A percentile compares a stretch with the other conserved stretches of the same genome.
Conservation (phyloP, 2,113 vertebrate species). For the Callopanchax toddi region DNA sequence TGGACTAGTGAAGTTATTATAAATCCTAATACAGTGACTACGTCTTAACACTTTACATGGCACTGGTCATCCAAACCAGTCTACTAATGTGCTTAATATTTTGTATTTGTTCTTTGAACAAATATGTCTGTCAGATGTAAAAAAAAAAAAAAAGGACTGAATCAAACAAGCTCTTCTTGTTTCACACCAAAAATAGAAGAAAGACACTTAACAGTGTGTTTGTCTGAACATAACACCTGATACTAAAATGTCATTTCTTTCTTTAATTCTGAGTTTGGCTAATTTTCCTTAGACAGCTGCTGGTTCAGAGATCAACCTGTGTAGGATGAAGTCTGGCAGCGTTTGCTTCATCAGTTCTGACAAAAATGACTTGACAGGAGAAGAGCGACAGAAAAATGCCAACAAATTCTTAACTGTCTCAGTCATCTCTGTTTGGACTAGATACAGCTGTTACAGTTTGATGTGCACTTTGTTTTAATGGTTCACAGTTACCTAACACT, state of each 20-base stretch:
- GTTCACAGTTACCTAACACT: not conserved
- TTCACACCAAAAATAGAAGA: conserved; percentile 11
- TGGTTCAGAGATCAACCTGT: conserved; percentile 11
- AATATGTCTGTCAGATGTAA: not conserved
- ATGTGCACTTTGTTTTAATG: not conserved
- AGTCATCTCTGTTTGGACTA: conserved; percentile 6
- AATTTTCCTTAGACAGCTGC: conserved; percentile 36
- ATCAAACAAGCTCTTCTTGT: not conserved
- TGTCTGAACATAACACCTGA: conserved; percentile 22
- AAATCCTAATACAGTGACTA: too few species aligned
- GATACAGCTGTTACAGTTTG: conserved; percentile 6
- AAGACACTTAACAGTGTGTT: not conserved
- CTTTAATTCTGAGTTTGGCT: conserved; percentile 14
- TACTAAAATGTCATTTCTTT: conserved; percentile 21
- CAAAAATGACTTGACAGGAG: conserved; percentile 4
- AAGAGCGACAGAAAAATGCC: conserved; percentile 2
- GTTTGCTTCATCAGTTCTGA: conserved; percentile 20
- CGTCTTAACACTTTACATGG: too few species aligned
- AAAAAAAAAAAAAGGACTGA: not conserved
- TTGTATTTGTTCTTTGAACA: not conserved
- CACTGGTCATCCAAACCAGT: too few species aligned
- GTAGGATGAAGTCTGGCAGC: conserved; percentile 1
- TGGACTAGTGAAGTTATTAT: too few species aligned
- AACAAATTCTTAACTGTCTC: conserved; percentile 14
- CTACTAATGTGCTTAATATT: too few species aligned